These are phyloP conservation scores for Amphiura filiformis DNA, from an alignment of 35 echinoderm and acorn worm species.

Conservation along the genomic window DNA sequence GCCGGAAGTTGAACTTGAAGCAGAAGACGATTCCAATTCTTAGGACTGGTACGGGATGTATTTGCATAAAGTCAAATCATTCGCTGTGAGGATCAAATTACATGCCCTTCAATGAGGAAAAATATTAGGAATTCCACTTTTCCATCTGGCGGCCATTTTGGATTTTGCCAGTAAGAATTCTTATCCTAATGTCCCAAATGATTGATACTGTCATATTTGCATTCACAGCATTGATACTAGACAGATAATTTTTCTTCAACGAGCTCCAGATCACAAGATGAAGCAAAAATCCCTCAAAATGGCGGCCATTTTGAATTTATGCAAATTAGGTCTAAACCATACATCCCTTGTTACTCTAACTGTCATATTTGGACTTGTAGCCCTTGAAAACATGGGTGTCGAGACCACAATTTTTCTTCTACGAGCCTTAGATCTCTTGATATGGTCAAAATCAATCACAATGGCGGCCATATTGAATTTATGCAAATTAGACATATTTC, in stretches of 20 bases:
- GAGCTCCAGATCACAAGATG: too few relatives aligned
- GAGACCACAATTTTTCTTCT: not conserved
- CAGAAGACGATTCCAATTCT: not conserved
- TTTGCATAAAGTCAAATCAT: not conserved
- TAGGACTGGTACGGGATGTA: not conserved
- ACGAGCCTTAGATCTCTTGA: not conserved
- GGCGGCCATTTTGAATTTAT: slow-evolving; percentile 1
- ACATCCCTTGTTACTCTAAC: not conserved
- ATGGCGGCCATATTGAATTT: not conserved
- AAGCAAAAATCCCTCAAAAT: not conserved
- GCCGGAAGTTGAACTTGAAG: not conserved
- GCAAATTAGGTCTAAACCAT: not conserved
- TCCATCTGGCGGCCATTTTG: too few relatives aligned
- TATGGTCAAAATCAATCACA: not conserved
- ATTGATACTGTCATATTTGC: not conserved
- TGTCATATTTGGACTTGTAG: not conserved
- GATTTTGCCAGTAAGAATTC: not conserved
- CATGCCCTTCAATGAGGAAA: too few relatives aligned
- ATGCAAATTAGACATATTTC: slow-evolving; percentile 1
- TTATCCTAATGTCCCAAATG: not conserved
- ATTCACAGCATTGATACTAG: not conserved
- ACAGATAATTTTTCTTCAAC: not conserved
- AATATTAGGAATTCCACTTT: too few relatives aligned
- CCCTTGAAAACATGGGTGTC: not conserved
- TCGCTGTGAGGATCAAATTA: not conserved